These are phyloP conservation scores for Pocillopora verrucosa DNA, from an alignment of 64 coral and sea anemone genomes.

Conservation along the genomic window DNA sequence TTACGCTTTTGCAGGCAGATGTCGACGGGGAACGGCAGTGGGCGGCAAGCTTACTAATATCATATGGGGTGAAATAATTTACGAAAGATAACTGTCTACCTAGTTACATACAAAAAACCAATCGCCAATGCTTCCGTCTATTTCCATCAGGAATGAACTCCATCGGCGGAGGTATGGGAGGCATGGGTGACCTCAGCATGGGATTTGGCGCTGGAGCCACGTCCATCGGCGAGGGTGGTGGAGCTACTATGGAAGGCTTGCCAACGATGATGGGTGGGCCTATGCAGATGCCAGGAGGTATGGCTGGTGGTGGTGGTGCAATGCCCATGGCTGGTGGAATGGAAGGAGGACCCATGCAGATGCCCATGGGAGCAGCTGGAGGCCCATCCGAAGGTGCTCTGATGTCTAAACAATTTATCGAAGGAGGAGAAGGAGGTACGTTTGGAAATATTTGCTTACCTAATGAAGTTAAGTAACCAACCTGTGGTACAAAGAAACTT, in stretches of 20 bases:
- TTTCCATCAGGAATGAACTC: constrained; percentile 14
- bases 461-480: no score
- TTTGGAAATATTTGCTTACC: neutral
- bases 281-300: constrained; percentile 31
- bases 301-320: neutral
- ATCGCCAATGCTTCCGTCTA: neutral
- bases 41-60: no score
- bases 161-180: constrained; percentile 52
- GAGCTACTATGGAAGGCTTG: constrained; percentile 43
- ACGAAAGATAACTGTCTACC: no score
- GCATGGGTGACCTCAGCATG: constrained; percentile 72
- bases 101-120: neutral
- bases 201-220: constrained; percentile 76
- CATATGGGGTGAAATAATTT: no score
- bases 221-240: constrained; percentile 60
- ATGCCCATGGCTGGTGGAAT: constrained; percentile 15
- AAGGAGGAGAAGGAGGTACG: constrained; percentile 31
- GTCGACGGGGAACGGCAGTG: no score
- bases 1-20: no score
- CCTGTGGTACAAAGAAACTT: no score
- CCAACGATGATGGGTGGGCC: constrained; percentile 28
- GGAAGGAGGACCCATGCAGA: constrained; percentile 7
- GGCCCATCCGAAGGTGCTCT: constrained; percentile 6
- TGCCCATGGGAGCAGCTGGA: constrained; percentile 21
- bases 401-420: constrained; percentile 45